Base-by-base conservation (phyloP, 2,888 invertebrate genomes). In the Bellardia bayeri region DNA sequence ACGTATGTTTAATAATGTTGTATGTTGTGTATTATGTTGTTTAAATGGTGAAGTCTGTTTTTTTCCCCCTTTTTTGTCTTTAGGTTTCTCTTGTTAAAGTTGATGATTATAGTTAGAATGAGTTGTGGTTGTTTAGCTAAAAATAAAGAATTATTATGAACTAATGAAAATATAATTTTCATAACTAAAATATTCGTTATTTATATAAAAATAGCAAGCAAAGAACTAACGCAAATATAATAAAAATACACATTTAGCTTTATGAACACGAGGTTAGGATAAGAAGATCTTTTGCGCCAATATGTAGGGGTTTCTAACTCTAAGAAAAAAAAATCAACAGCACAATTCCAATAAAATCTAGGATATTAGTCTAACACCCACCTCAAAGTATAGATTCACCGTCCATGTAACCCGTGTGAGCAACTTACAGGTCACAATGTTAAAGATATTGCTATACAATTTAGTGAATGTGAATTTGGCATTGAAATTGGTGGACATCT, bases 91-190 rank as follows among this genome's bases (percentile, higher is more conserved):
- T 45, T 3, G 16, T 16, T 74, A 33, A 1, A 0, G n/a, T 33
- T 23, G 33, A 4, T 63, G 49, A 49, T 66, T 30, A 66, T 72
- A 33, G 9, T 37, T 33, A 56, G 64, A 23, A 45, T 51, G 3
- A 13, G 42, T 30, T 6, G n/a, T 56, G n/a, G 37, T 37, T 37
- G 49, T 16, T 74, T 45, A 8, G 61, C 30, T 63, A 42, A 56
- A 56, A 56, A 45, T 54, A 61, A 16, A 40, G 78, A 66, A 13
- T 51, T 45, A 49, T 58, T 63, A 72, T 16, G 33, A 72, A 81
- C 54, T 72, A 64, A 81, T 64, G 64, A 56, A 74, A 51, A 56
- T 81, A 81, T 81, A 66, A 66, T 82, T 56, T 82, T 74, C 81
- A 37, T 56, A 74, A 66, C 81, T 49, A 45, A 58, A 30, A 64